Evolutionary conservation across 1,140 invertebrate species (phyloP), one percentile per base, ranked within the genome.

Genomic region (Orius laevigatus): DNA sequence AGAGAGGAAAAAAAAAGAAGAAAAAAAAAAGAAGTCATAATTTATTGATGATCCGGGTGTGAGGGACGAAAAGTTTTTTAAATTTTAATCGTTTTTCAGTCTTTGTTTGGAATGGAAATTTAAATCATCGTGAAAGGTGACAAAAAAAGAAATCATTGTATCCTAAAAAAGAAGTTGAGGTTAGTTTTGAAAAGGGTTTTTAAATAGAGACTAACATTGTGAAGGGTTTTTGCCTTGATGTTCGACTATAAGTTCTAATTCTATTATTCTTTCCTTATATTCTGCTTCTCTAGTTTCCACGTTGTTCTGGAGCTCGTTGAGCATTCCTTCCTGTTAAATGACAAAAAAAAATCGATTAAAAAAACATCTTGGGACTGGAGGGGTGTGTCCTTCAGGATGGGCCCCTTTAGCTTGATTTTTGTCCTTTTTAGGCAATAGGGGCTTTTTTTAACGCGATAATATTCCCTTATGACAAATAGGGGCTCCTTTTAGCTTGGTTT

Each of bases 291-390:
- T 25, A 25, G 25, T 25, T 25, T 79, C 73, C 55, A 82, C 74
- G 61, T 80, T 72, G 54, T 65, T 71, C 59, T 84, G 75, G 44
- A 84, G 63, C 56, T 73, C 71, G 52, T 75, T 76, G 50, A 84
- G 63, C 59, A 78, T 76, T 31, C 69, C 70, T 60, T 84, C 79
- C 77, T 79, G 51, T 15, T 64, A 58, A 49, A 47, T 55, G 50
- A n/a, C n/a, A 55, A 44, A 58, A 40, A 58, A 55, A 16, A 47
- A 40, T 50, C 53, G 16, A n/a, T n/a, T n/a, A 54, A 47, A 40
- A 56, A 41, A 36, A 43, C 35, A 32, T 47, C 9, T 47, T 34
- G 5, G 34, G 16, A 6, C 14, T 12, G 19, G 5, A 38, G 5
- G 18, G 33, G 11, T 40, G 20, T n/a, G n/a, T n/a, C n/a, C n/a